Base-by-base conservation (phyloP, 2,888 invertebrate species). In the Apomyelois bistriatella region DNA sequence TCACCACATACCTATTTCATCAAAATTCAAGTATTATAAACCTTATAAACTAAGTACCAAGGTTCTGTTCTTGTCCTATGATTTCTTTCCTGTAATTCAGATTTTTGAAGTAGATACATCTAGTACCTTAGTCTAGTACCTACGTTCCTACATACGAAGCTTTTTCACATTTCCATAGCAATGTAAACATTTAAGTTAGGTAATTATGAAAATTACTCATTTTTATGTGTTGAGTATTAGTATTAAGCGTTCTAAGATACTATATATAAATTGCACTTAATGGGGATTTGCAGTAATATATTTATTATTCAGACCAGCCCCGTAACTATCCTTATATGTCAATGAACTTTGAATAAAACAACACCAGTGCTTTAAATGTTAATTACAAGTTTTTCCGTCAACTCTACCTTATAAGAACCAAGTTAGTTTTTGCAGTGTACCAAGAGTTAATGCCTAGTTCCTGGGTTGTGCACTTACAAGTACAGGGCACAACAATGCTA, bases 401-500 rank as follows among this genome's bases (percentile, higher is more conserved):
- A 9, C 13, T 15, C 48, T n/a, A 38, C 40, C 49, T n/a, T 50
- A 50, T 40, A 40, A 41, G 40, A 15, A 15, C 32, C 28, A 35
- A 36, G 6, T 17, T 36, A 35, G 43, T 43, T 52, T 51, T 52
- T 52, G 37, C 37, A n/a, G 22, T 28, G 13, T 13, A 50, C 49
- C 28, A n/a, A 50, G 49, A 50, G 40, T 50, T 40, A 40, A 52
- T 28, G 13, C 52, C 42, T 22, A 43, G 52, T 52, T 43, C 42
- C 36, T 43, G 51, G 51, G 51, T 51, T 17, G 50, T 38, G 51
- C 35, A 28, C 43, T 66, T 66, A 70, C 64, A 62, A 63, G 59
- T 65, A 65, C 59, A 60, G 64, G 60, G 66, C 62, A 62, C 67
- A 66, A 64, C 76, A 79, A 78, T 79, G 72, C 66, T 70, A 71